phyloP scores from a whole-genome alignment of 64 coral and sea anemone species.

The Stichodactyla helianthus region DNA sequence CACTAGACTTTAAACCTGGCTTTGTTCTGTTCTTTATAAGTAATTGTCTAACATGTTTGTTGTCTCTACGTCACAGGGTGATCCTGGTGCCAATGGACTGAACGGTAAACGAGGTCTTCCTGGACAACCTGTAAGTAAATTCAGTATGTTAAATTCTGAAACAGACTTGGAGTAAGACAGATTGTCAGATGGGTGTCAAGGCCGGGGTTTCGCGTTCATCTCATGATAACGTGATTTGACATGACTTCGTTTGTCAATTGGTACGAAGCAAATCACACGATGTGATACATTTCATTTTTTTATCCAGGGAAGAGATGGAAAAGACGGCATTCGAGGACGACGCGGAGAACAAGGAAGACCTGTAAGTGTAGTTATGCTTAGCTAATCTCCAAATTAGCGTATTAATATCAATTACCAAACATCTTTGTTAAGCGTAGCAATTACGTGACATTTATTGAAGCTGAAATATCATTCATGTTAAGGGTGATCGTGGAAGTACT shows the following conservation, averaged over 20 bases:
- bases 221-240: neutral
- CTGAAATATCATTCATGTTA: neutral
- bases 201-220: too few relatives aligned
- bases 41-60: neutral
- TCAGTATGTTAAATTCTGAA: too few relatives aligned
- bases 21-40: neutral
- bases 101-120: slow-evolving; percentile 42
- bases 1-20: too few relatives aligned
- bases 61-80: slow-evolving; percentile 18
- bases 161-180: too few relatives aligned
- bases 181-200: too few relatives aligned
- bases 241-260: neutral
- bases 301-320: slow-evolving; percentile 17
- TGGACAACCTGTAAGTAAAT: slow-evolving; percentile 44
- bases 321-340: slow-evolving; percentile 36
- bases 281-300: neutral
- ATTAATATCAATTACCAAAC: too few relatives aligned
- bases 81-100: slow-evolving; percentile 39
- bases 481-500: neutral
- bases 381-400: too few relatives aligned
- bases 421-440: too few relatives aligned
- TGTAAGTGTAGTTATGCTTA: neutral
- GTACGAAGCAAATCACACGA: too few relatives aligned
- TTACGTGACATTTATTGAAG: too few relatives aligned
- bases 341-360: slow-evolving; percentile 38